Conservation (phyloP, 1,140 invertebrate genomes). For the Diploscapter pachys region DNA sequence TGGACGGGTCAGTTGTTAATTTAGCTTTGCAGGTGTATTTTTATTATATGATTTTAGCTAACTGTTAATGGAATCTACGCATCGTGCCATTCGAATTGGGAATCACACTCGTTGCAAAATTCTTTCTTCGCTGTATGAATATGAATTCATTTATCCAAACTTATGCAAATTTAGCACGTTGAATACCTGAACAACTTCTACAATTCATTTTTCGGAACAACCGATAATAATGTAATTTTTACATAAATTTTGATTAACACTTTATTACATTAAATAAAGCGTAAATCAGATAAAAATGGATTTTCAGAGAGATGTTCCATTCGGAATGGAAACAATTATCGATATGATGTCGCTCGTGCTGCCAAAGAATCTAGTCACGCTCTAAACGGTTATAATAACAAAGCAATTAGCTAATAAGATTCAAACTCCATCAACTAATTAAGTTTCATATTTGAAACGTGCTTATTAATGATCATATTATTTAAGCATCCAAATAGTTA, state of each 20-base stretch:
- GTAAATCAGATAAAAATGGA: too few species aligned
- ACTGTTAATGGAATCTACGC: constrained; percentile 36
- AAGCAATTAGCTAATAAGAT: too few species aligned
- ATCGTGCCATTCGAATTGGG: constrained; percentile 33
- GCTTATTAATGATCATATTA: too few species aligned
- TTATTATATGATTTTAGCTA: neutral
- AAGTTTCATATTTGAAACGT: too few species aligned
- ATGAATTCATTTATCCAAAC: neutral
- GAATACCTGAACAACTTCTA: constrained; percentile 7
- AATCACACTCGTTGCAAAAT: constrained; percentile 29
- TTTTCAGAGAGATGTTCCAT: constrained; percentile 20
- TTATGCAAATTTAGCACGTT: constrained; percentile 14
- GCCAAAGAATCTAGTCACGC: constrained; percentile 31
- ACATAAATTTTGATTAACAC: constrained; percentile 1
- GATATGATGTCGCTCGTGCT: constrained; percentile 24
- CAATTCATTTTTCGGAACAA: constrained; percentile 11
- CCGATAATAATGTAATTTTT: neutral
- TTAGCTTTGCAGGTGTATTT: neutral
- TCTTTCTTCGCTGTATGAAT: constrained; percentile 16
- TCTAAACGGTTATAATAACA: constrained; percentile 13
- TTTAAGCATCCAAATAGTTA: too few species aligned
- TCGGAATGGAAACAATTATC: constrained; percentile 28
- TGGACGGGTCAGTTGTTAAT: constrained; percentile 3
- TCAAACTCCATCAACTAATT: too few species aligned
- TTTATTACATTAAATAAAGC: neutral